Evolutionary conservation across 1,140 invertebrate genomes (phyloP), one percentile per base, ranked within the genome.

Genomic region (Cydia pomonella): DNA sequence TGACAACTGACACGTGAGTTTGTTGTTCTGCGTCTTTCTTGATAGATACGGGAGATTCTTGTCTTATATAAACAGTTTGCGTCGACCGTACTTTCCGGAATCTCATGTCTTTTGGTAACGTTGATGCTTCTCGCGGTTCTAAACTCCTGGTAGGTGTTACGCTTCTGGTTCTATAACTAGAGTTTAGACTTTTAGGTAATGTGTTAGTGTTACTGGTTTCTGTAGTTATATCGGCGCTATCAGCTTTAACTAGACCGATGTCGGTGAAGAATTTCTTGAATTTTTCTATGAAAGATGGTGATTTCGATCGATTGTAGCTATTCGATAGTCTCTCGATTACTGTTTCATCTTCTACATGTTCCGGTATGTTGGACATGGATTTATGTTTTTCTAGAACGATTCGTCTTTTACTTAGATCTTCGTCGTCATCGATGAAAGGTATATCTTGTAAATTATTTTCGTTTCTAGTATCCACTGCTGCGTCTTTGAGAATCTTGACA

Each of bases 211-310:
- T 64, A 7, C 62, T 44, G 1, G 78, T 27, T n/a, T 77, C 76
- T 3, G 64, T 21, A 0, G 79, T 77, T 63, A 75, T 77, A 0
- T 84, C 77, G 0, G 76, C 64, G 25, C 83, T 87, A 0, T 87
- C 88, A 0, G 82, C 74, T 77, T 91, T 92, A 27, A 88, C 88
- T 27, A 93, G 73, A 0, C 91, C 91, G 0, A 93, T 89, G 66
- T 93, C 91, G 33, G 84, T 81, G 80, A 92, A 92, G 82, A 92
- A 92, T 73, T 90, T 86, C 74, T 92, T 93, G 73, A 93, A 93
- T 79, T 90, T 92, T 77, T 93, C 90, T 0, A 93, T 89, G 25
- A 93, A 93, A 0, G 90, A 91, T 21, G 91, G 91, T 4, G 91
- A 93, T 76, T 89, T 89, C 0, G 91, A 83, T 84, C 91, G 80